These are phyloP conservation scores for Sminthopsis crassicaudata DNA, from an alignment of 2,113 vertebrate genomes.

Conservation along the genomic window DNA sequence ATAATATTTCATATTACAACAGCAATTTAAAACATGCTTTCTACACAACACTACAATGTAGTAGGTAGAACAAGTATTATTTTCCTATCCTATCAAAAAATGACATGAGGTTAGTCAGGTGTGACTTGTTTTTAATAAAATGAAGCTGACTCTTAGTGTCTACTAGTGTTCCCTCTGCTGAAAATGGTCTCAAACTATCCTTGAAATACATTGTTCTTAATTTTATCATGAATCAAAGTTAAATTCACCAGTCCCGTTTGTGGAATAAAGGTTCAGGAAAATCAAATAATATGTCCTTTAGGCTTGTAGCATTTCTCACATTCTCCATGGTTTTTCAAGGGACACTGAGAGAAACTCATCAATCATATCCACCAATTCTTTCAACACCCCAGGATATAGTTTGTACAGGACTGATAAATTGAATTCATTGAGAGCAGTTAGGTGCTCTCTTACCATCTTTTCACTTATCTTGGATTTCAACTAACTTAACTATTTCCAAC, in stretches of 20 bases:
- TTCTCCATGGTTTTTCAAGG: background rate
- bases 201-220: background rate
- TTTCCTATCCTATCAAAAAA: background rate
- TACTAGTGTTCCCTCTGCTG: background rate
- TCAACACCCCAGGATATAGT: background rate
- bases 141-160: background rate
- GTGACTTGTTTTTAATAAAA: background rate
- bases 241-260: background rate
- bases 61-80: background rate
- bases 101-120: background rate
- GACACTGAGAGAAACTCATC: background rate
- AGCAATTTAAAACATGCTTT: no score
- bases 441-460: background rate
- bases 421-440: constrained; percentile 1
- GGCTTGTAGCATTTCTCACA: background rate
- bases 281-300: background rate
- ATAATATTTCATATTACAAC: no score
- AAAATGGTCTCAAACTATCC: background rate
- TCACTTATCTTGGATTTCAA: constrained; percentile 3
- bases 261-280: background rate
- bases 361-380: background rate
- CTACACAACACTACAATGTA: background rate
- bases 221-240: background rate
- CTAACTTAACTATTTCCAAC: background rate
- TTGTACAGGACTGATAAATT: background rate